Conservation (phyloP, 2,113 vertebrate genomes). For the Stercorarius parasiticus region DNA sequence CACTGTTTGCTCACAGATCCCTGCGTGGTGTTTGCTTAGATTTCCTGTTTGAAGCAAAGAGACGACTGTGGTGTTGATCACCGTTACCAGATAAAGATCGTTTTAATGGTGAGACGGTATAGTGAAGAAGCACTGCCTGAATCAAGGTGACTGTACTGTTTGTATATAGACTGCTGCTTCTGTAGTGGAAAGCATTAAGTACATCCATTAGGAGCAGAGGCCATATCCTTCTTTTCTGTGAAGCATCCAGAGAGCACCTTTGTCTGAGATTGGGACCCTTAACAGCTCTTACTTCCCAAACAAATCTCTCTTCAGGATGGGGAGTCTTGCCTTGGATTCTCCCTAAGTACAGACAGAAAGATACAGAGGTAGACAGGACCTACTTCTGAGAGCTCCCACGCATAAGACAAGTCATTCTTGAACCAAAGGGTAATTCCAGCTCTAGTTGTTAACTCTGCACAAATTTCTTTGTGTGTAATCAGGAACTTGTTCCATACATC, state of each 20-base stretch:
- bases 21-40: fast-evolving
- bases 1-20: neutral
- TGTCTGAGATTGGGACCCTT: fast-evolving
- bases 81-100: neutral
- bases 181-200: fast-evolving
- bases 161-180: neutral
- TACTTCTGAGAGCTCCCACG: neutral
- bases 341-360: neutral
- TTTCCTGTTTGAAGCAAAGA: neutral
- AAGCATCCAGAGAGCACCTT: neutral
- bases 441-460: neutral
- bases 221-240: neutral
- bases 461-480: neutral
- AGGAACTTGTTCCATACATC: neutral
- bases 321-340: neutral
- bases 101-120: neutral
- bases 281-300: neutral
- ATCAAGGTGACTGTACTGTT: fast-evolving
- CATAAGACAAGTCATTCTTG: neutral
- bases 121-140: neutral
- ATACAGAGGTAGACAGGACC: neutral
- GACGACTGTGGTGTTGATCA: neutral
- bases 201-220: neutral
- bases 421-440: neutral
- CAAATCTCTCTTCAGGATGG: fast-evolving